A percentile compares a stretch with the other conserved stretches of the same genome.
These are phyloP conservation scores for Holothuria glaberrima DNA, from an alignment of 35 echinoderm and acorn worm genomes.

Conservation along the genomic window DNA sequence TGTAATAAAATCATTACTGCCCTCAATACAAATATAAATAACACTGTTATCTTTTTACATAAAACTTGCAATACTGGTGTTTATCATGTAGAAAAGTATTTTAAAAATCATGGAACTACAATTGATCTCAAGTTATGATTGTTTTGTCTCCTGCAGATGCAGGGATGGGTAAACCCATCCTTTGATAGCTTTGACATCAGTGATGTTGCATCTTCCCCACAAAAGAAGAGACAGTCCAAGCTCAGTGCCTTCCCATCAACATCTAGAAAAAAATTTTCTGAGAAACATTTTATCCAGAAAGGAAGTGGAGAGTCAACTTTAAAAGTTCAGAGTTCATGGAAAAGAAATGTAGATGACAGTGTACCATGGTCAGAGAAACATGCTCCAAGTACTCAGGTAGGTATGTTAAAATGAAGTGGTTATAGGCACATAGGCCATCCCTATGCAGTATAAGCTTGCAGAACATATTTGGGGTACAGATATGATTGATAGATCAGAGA, in stretches of 20 bases:
- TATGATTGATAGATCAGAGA: too few species aligned
- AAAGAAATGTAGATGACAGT: constrained; percentile 56
- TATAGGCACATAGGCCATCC: too few species aligned
- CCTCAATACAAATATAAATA: too few species aligned
- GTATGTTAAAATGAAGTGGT: neutral
- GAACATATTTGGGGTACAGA: too few species aligned
- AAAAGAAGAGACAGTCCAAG: constrained; percentile 28
- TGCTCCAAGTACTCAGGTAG: constrained; percentile 67
- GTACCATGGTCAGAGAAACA: constrained; percentile 82
- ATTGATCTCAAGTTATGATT: too few species aligned
- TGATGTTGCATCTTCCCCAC: constrained; percentile 36
- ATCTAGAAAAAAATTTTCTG: constrained; percentile 8
- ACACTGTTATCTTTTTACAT: too few species aligned
- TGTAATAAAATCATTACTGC: too few species aligned
- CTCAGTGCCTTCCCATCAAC: constrained; percentile 26
- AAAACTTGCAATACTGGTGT: too few species aligned
- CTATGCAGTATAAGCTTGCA: too few species aligned
- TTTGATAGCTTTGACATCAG: constrained; percentile 68
- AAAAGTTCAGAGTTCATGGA: constrained; percentile 7
- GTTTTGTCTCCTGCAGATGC: constrained; percentile 11
- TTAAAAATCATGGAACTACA: too few species aligned
- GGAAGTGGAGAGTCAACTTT: neutral
- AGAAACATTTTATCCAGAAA: constrained; percentile 16
- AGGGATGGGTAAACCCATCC: constrained; percentile 77
- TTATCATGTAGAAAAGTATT: too few species aligned